Percentiles rank a stretch among this genome's conserved stretches.
Evolutionary conservation across 2,797 vertebrate species (phyloP).

Genomic region (Eremophila alpestris): DNA sequence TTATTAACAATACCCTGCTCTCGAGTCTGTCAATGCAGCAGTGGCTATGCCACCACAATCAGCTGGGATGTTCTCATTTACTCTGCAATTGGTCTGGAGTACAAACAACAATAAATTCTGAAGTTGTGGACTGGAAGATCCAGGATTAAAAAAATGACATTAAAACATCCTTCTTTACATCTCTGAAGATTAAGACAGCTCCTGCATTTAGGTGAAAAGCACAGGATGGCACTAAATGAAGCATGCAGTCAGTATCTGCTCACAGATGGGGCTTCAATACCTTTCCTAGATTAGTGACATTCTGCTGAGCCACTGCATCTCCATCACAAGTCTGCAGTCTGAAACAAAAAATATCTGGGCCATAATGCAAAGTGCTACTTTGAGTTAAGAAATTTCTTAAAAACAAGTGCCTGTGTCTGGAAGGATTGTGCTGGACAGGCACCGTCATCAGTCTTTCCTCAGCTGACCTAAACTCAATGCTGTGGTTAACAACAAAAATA

Average conservation of each 20-base stretch:
- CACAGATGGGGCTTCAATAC: background rate
- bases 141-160: background rate
- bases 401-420: background rate
- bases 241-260: background rate
- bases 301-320: background rate
- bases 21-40: fast-evolving
- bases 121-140: background rate
- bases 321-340: background rate
- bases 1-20: background rate
- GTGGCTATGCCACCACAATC: background rate
- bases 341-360: background rate
- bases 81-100: background rate
- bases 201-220: background rate
- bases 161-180: background rate
- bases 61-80: background rate
- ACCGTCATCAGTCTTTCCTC: background rate
- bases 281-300: background rate
- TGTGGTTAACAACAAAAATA: background rate
- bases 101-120: background rate
- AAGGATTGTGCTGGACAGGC: background rate
- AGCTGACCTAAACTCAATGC: background rate
- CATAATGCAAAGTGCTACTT: background rate
- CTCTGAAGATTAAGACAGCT: background rate
- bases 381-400: background rate
- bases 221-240: background rate